Base-by-base conservation (phyloP, 2,113 vertebrate species). In the Pampusana beccarii region DNA sequence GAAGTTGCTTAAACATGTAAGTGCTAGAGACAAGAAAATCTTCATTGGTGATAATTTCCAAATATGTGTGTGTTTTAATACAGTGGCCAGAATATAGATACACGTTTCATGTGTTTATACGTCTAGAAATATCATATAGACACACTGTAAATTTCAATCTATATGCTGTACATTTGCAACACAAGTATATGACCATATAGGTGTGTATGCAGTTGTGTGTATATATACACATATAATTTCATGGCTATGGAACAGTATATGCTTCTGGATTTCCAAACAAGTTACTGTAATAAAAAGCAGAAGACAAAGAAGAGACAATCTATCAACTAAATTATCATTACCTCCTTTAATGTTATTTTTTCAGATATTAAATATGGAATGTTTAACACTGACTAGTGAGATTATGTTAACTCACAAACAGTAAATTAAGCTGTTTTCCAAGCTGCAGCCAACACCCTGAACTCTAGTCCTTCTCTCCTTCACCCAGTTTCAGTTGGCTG, bases 1-100 rank as follows among this genome's bases (percentile, higher is more conserved):
- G 6, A 95, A 94, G 71, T 96, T 93, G 96, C n/a, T 95, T 79
- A 96, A 94, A 96, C 3, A 24, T 56, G 67, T 82, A 93, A 89
- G 81, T 25, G 69, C 31, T 24, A 81, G 2, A 64, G 31, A 94
- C 36, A 89, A 57, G 36, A 57, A 95, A 88, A 96, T n/a, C 8
- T 46, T 46, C 8, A 19, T 10, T 29, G 48, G 36, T 6, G 5
- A 58, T 53, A 21, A 80, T 54, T 81, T 66, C 58, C 15, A 44
- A 82, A 42, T 11, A 44, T 13, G 3, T 57, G 11, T 74, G 53
- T 88, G 40, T 48, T 34, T 62, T 69, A 73, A 80, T 42, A 51
- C 11, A 70, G 71, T 16, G 78, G 21, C 23, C 18, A 80, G 67
- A 78, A 51, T 29, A 58, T 0, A 78, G 38, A 70, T 11, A 40